These are phyloP conservation scores for Hirtodrosophila trivittata DNA, from an alignment of 2,888 invertebrate genomes.

Conservation along the genomic window DNA sequence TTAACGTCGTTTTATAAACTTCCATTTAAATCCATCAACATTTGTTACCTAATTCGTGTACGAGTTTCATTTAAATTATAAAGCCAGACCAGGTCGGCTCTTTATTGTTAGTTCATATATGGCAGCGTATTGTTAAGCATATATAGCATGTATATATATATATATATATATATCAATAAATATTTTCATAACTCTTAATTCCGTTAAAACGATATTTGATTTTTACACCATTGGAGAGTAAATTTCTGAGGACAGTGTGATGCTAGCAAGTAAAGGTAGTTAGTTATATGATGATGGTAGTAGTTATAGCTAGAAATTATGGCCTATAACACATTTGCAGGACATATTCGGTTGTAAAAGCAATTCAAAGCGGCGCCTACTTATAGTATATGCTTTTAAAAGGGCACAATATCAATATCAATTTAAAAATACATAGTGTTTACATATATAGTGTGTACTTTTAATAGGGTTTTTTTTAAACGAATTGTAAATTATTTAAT, in stretches of 20 bases:
- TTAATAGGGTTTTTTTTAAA: conserved; percentile 27
- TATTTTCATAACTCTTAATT: conserved; percentile 42
- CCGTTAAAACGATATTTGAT: conserved; percentile 13
- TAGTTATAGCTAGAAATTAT: conserved; percentile 44
- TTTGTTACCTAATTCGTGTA: conserved; percentile 58
- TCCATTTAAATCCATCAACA: conserved; percentile 72
- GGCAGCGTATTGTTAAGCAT: conserved; percentile 74
- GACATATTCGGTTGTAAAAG: conserved; percentile 67
- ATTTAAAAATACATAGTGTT: conserved; percentile 42
- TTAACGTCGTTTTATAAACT: conserved; percentile 77
- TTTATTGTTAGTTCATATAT: conserved; percentile 49
- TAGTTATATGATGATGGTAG: conserved; percentile 14
- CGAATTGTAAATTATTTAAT: conserved; percentile 27
- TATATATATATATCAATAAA: conserved; percentile 41
- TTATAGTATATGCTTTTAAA: conserved; percentile 58
- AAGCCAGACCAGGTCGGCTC: conserved; percentile 63
- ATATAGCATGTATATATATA: conserved; percentile 33
- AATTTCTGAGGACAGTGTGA: conserved; percentile 43
- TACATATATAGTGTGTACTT: conserved; percentile 34
- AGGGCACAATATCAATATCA: conserved; percentile 25
- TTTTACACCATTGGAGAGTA: conserved; percentile 42
- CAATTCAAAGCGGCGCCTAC: conserved; percentile 60
- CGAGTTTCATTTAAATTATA: conserved; percentile 40
- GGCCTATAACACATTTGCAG: conserved; percentile 68
- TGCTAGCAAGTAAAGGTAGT: conserved; percentile 34